Conservation (phyloP, 1,140 invertebrate species). For the Elymnias hypermnestra region DNA sequence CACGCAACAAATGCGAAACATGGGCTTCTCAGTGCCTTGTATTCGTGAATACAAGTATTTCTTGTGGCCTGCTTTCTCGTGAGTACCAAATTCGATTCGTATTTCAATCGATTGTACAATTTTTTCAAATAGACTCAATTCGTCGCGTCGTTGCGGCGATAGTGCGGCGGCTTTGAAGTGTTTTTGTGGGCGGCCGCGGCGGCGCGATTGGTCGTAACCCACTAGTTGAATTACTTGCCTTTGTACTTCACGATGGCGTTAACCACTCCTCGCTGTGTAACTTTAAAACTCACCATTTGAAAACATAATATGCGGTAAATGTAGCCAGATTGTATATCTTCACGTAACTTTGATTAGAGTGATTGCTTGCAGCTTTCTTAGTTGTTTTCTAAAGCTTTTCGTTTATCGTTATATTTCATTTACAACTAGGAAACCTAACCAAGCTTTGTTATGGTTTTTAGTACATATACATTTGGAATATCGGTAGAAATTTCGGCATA, state of each 20-base stretch:
- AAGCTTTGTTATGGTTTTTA: no score
- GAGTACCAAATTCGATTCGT: constrained; percentile 35
- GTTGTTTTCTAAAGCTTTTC: no score
- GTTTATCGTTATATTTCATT: no score
- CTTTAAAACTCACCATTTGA: constrained; percentile 1
- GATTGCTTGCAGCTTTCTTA: no score
- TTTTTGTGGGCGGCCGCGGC: constrained; percentile 55
- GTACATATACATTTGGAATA: no score
- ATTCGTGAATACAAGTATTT: no score
- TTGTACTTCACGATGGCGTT: constrained; percentile 23
- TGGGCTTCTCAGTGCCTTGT: no score
- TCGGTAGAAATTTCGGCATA: no score
- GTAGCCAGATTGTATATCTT: no score
- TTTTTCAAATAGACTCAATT: constrained; percentile 61
- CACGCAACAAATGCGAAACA: no score
- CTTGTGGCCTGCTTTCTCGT: constrained; percentile 21
- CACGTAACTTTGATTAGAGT: no score
- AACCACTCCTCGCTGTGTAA: constrained; percentile 8
- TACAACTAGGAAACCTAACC: no score
- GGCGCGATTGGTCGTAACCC: constrained; percentile 39
- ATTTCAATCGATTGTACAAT: constrained; percentile 50
- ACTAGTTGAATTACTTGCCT: constrained; percentile 43
- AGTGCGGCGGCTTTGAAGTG: constrained; percentile 57
- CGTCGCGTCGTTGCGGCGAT: constrained; percentile 52
- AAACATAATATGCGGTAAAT: background rate